Conservation (phyloP, 2,797 vertebrate genomes). For the Furcifer pardalis region DNA sequence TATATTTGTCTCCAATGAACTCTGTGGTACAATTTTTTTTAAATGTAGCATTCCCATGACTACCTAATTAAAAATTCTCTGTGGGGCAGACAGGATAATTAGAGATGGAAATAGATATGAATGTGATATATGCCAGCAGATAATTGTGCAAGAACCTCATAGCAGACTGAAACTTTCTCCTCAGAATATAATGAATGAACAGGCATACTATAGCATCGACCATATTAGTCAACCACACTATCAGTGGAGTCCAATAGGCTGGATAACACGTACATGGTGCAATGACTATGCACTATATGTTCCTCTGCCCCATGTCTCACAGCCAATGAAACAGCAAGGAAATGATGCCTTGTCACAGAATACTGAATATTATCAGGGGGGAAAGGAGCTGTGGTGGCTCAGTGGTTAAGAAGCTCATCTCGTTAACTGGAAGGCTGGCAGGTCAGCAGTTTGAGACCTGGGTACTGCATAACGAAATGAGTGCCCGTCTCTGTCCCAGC, state of each 20-base stretch:
- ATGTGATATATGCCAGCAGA: background rate
- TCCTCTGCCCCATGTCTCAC: too few relatives aligned
- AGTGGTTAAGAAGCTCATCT: too few relatives aligned
- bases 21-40: background rate
- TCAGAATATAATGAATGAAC: background rate
- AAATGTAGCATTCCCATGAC: background rate
- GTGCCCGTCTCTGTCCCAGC: too few relatives aligned
- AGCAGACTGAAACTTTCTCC: background rate
- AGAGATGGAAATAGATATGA: background rate
- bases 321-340: background rate
- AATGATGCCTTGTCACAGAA: background rate
- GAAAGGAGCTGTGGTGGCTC: too few relatives aligned
- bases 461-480: too few relatives aligned
- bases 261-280: background rate
- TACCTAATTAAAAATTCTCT: background rate
- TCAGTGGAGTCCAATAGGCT: conserved; percentile 28
- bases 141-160: background rate
- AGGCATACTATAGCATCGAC: conserved; percentile 40
- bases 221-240: conserved; percentile 57
- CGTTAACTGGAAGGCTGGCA: too few relatives aligned
- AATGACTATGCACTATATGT: background rate
- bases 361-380: background rate
- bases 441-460: too few relatives aligned
- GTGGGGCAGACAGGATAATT: background rate
- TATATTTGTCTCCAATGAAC: background rate